Conservation (phyloP, 2,888 invertebrate genomes). For the Hypercompe scribonia region DNA sequence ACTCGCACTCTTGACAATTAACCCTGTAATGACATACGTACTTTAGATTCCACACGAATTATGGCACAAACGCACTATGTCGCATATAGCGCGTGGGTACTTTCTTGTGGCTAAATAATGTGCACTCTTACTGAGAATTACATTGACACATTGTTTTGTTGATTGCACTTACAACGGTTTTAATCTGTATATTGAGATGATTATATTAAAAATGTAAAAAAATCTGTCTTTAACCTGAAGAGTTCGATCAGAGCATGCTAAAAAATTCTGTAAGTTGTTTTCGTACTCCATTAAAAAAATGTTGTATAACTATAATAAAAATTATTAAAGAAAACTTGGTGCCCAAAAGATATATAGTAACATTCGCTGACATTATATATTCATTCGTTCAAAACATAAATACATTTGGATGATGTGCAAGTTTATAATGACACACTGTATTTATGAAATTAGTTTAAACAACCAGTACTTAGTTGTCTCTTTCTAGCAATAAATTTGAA, state of each 20-base stretch:
- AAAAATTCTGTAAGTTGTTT: neutral
- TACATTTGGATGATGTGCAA: neutral
- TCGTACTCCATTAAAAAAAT: neutral
- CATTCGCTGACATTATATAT: neutral
- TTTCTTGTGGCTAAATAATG: conserved; percentile 34
- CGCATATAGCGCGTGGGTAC: conserved; percentile 31
- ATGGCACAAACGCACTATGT: conserved; percentile 43
- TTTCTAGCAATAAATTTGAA: neutral
- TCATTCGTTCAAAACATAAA: neutral
- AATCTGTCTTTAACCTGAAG: too few relatives aligned
- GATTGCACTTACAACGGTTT: conserved; percentile 1
- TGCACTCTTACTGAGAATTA: conserved; percentile 15
- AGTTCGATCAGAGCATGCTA: neutral
- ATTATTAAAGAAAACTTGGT: neutral
- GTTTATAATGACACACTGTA: neutral
- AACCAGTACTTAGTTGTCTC: neutral
- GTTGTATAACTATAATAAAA: neutral
- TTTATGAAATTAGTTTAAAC: neutral
- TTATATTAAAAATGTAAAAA: too few relatives aligned
- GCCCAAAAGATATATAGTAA: neutral
- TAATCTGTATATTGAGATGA: neutral
- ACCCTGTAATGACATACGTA: conserved; percentile 47
- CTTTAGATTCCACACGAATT: conserved; percentile 53
- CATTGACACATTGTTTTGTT: conserved; percentile 28
- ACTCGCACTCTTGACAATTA: conserved; percentile 49